A percentile compares a stretch with the other conserved stretches of the same genome.
These are phyloP conservation scores for Chrysochloris asiatica DNA, from an alignment of 2,113 vertebrate species.

Conservation along the genomic window DNA sequence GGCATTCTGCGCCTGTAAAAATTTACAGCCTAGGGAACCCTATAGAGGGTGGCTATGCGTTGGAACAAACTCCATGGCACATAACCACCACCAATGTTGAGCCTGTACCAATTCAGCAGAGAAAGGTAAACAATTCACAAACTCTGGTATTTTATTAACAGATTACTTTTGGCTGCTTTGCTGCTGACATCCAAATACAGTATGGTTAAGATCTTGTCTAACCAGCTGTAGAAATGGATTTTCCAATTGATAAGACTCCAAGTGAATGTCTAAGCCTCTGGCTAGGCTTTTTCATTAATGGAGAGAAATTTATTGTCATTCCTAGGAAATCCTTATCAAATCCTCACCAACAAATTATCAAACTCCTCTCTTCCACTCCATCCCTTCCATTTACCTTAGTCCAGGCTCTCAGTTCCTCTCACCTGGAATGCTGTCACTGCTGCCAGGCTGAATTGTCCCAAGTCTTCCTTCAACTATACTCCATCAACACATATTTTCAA, in stretches of 20 bases:
- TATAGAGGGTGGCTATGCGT: too few relatives aligned
- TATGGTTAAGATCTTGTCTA: not conserved
- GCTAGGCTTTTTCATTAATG: not conserved
- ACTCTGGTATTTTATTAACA: not conserved
- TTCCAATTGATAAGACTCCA: not conserved
- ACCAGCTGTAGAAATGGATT: not conserved
- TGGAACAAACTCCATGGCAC: too few relatives aligned
- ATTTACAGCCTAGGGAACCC: too few relatives aligned
- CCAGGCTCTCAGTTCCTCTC: too few relatives aligned
- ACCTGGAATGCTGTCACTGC: not conserved
- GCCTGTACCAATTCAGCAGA: not conserved
- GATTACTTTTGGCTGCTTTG: not conserved
- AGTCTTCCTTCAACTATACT: not conserved
- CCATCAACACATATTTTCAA: not conserved
- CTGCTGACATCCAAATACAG: not conserved
- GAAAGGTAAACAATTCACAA: not conserved
- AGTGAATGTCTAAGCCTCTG: not conserved
- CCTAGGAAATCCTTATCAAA: not conserved
- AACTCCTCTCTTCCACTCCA: not conserved
- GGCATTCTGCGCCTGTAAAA: too few relatives aligned
- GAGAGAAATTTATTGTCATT: not conserved
- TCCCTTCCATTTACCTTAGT: too few relatives aligned
- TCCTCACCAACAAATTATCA: too few relatives aligned
- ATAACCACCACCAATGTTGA: too few relatives aligned
- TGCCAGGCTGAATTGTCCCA: not conserved